Evolutionary conservation across 2,888 invertebrate genomes (phyloP), one percentile per base, ranked within the genome.

Genomic region (Helicoverpa assulta): DNA sequence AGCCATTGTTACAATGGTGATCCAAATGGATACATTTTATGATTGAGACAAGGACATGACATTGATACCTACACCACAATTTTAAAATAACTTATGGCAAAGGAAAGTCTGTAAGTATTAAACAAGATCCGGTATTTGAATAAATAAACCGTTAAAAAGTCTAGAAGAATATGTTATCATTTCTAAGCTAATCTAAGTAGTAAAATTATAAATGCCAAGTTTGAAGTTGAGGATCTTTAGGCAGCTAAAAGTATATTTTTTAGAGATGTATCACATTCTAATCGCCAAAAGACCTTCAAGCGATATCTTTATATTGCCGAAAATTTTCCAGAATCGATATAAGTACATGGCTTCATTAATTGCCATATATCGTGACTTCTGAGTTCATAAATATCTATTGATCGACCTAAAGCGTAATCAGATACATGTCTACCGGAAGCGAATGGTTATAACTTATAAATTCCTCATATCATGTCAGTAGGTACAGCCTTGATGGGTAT

Each of bases 401-500:
- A 58, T 21, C 26, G 62, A 62, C 73, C 72, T 75, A 72, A 73
- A 73, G 61, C 57, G 55, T 71, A 56, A 69, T 71, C 72, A 61
- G 70, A 68, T 72, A 74, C 59, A 52, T 55, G 74, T 74, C 67
- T 71, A 77, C 91, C 90, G 91, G 91, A 91, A 89, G 85, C 78
- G 70, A 74, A 78, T 78, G 70, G 85, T 85, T 79, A 87, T 88
- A 88, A 89, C 86, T 85, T 80, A 88, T 87, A 88, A 86, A 90
- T 87, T 88, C 81, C 77, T 65, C 70, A 76, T 80, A 74, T 76
- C 76, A 56, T 79, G 81, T 78, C 80, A 73, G 66, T 73, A 74
- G 53, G 58, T 67, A 76, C 53, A 85, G 77, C 87, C 87, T 89
- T 90, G 86, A 82, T 61, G 67, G 66, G 66, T 81, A 85, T 84